phyloP scores from a whole-genome alignment of 2,888 invertebrate species.

The Agrilus biguttatus region DNA sequence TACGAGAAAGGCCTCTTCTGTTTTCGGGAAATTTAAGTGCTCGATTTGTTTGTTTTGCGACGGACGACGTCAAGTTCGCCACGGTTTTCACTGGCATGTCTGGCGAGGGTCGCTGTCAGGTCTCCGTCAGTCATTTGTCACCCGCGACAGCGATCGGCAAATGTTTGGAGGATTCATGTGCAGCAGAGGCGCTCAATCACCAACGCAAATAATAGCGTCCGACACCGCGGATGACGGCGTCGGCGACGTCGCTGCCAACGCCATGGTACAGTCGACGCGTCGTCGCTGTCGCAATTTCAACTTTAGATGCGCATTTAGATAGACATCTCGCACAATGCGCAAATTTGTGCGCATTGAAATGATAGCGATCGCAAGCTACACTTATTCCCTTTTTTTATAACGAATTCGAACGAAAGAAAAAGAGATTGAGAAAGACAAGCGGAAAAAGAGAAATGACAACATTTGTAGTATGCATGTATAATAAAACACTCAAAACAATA shows the following conservation, averaged over 20 bases:
- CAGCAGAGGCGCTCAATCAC: slow-evolving; percentile 14
- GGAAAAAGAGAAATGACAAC: too few species aligned
- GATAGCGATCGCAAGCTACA: too few species aligned
- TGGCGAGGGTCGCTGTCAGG: slow-evolving; percentile 14
- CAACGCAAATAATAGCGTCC: slow-evolving; percentile 14
- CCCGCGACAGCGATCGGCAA: slow-evolving; percentile 18
- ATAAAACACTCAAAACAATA: too few species aligned
- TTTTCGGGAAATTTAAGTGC: background rate
- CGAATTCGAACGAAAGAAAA: too few species aligned
- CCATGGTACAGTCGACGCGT: slow-evolving; percentile 4
- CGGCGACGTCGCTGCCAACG: slow-evolving; percentile 7
- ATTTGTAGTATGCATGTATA: too few species aligned
- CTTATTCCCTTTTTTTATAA: too few species aligned
- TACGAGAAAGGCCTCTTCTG: background rate
- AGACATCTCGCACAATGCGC: slow-evolving; percentile 8
- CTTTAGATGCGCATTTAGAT: slow-evolving; percentile 4
- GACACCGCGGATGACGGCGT: slow-evolving; percentile 6
- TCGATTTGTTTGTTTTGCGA: background rate
- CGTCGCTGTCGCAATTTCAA: too few species aligned
- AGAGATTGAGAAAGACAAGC: too few species aligned
- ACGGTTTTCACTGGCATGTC: slow-evolving; percentile 10
- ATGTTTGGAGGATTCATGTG: slow-evolving; percentile 17
- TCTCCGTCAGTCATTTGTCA: slow-evolving; percentile 18
- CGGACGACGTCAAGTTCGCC: slow-evolving; percentile 4
- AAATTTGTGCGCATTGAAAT: slow-evolving; percentile 12